Evolutionary conservation across 2,113 vertebrate genomes (phyloP).

Genomic region (Eretmochelys imbricata): DNA sequence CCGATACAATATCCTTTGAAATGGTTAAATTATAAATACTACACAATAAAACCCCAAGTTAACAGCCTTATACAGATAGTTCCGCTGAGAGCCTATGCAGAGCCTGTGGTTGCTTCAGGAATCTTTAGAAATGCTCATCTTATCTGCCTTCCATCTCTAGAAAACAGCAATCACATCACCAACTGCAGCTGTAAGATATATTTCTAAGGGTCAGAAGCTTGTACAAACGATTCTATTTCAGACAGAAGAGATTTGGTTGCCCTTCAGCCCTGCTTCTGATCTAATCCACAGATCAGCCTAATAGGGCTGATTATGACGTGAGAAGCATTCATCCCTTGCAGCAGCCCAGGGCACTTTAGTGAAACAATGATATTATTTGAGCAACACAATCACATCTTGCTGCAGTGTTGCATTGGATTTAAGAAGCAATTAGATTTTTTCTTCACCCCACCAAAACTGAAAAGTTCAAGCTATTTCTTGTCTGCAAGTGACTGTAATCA

Average conservation of each 20-base stretch:
- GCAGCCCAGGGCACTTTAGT: neutral
- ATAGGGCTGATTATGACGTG: neutral
- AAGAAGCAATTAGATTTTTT: conserved; percentile 33
- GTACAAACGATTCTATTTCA: neutral
- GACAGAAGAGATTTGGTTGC: neutral
- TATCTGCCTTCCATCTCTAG: neutral
- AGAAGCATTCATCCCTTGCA: neutral
- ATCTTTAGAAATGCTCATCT: neutral
- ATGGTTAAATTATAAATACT: neutral
- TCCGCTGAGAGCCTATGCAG: neutral
- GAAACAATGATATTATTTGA: conserved; percentile 31
- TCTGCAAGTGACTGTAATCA: conserved; percentile 16
- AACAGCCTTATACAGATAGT: neutral
- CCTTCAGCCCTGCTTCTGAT: neutral
- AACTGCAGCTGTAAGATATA: neutral
- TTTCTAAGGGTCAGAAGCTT: neutral
- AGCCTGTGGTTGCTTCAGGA: neutral
- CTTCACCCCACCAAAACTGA: conserved; percentile 7
- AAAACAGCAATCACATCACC: neutral
- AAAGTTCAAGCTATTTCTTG: neutral
- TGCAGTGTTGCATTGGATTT: conserved; percentile 23
- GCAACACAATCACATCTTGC: conserved; percentile 28
- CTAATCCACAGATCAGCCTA: neutral
- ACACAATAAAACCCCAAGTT: neutral
- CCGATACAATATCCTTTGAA: neutral